phyloP scores from a whole-genome alignment of 2,888 invertebrate species.

The Ptychoptera albimana region DNA sequence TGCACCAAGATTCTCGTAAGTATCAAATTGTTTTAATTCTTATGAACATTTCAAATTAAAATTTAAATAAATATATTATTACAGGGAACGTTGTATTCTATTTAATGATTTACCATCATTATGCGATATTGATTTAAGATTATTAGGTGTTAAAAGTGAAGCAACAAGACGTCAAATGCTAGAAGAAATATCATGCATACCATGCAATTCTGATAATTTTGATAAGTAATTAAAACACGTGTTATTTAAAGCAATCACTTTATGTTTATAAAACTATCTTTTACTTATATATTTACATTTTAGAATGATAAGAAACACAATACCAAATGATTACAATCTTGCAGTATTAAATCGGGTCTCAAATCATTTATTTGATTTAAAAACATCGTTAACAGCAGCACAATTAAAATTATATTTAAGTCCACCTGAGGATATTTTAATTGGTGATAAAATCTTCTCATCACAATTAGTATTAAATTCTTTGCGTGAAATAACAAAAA shows the following conservation, averaged over 20 bases:
- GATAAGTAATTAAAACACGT: background rate
- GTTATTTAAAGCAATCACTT: too few species aligned
- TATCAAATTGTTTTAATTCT: too few species aligned
- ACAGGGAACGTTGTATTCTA: conserved; percentile 15
- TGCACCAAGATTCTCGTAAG: too few species aligned
- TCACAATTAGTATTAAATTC: conserved; percentile 26
- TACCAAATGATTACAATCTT: too few species aligned
- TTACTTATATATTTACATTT: too few species aligned
- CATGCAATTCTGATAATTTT: too few species aligned
- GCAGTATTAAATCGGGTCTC: background rate
- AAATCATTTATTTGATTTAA: conserved; percentile 20
- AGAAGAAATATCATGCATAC: conserved; percentile 2
- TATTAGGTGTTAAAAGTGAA: conserved; percentile 18
- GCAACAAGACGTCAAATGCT: conserved; percentile 18
- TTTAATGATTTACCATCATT: conserved; percentile 22
- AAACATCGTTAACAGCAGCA: conserved; percentile 21
- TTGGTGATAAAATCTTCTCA: conserved; percentile 26
- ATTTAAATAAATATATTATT: too few species aligned
- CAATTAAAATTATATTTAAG: conserved; percentile 23
- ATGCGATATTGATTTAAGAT: conserved; percentile 17
- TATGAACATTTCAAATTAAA: too few species aligned
- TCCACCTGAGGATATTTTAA: conserved; percentile 23
- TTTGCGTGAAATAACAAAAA: conserved; percentile 18
- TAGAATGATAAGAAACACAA: too few species aligned
- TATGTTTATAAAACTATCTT: too few species aligned